phyloP scores from a whole-genome alignment of 1,140 invertebrate genomes.

The Anoplolepis gracilipes region DNA sequence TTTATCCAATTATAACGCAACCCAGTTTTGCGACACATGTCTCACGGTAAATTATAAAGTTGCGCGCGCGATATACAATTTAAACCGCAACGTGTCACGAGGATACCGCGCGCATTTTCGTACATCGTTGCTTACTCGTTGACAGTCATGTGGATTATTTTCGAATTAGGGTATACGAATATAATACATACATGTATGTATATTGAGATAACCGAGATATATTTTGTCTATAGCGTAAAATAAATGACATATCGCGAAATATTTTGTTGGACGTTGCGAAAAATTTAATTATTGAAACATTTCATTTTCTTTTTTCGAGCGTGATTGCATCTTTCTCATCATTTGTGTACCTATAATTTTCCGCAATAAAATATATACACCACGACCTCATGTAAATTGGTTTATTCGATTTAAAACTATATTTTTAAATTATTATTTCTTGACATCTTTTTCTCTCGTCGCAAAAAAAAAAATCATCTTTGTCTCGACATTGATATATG shows the following conservation, averaged over 20 bases:
- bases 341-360: neutral
- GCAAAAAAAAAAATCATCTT: too few species aligned
- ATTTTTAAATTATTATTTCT: slow-evolving; percentile 21
- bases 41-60: slow-evolving; percentile 49
- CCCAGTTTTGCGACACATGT: slow-evolving; percentile 51
- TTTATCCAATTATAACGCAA: slow-evolving; percentile 58
- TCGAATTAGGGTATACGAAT: neutral
- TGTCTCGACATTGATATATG: neutral
- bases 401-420: neutral
- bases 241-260: neutral
- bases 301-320: neutral
- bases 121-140: slow-evolving; percentile 12
- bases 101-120: neutral
- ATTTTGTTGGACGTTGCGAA: neutral
- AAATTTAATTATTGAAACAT: neutral
- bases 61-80: slow-evolving; percentile 23
- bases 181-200: too few species aligned
- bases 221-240: neutral
- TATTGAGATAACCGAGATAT: neutral
- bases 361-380: neutral
- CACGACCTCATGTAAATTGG: neutral
- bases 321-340: neutral
- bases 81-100: slow-evolving; percentile 41
- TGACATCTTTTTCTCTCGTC: neutral
- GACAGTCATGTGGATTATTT: neutral